Conservation (phyloP, 2,888 invertebrate species). For the Agrotis clavis region DNA sequence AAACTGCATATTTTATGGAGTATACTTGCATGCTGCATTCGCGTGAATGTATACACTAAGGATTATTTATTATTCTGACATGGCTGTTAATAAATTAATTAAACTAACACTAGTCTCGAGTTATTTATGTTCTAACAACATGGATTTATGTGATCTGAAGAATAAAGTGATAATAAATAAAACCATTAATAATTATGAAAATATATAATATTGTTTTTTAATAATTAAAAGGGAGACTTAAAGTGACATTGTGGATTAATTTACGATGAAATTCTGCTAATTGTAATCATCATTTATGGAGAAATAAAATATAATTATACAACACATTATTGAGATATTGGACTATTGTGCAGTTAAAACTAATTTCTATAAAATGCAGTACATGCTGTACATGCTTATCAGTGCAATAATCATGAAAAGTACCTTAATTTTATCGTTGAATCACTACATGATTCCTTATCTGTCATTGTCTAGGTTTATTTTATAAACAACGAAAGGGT, state of each 20-base stretch:
- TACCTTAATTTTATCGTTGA: background rate
- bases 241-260: background rate
- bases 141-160: no score
- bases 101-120: no score
- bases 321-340: no score
- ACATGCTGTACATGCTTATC: background rate
- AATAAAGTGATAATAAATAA: no score
- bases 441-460: background rate
- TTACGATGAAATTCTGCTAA: background rate
- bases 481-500: background rate
- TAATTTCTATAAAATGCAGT: background rate
- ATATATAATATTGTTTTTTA: constrained; percentile 30
- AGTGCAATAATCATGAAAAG: background rate
- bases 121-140: no score
- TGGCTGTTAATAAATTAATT: no score
- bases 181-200: background rate
- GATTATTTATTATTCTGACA: no score
- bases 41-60: background rate
- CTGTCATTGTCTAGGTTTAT: constrained; percentile 1
- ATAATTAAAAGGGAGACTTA: background rate
- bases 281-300: background rate
- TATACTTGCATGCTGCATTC: constrained; percentile 8
- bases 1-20: constrained; percentile 43
- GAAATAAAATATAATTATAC: background rate
- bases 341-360: background rate